A percentile compares a stretch with the other conserved stretches of the same genome.
Evolutionary conservation across 2,797 vertebrate species (phyloP).

Genomic region (Cetoscarus ocellatus): DNA sequence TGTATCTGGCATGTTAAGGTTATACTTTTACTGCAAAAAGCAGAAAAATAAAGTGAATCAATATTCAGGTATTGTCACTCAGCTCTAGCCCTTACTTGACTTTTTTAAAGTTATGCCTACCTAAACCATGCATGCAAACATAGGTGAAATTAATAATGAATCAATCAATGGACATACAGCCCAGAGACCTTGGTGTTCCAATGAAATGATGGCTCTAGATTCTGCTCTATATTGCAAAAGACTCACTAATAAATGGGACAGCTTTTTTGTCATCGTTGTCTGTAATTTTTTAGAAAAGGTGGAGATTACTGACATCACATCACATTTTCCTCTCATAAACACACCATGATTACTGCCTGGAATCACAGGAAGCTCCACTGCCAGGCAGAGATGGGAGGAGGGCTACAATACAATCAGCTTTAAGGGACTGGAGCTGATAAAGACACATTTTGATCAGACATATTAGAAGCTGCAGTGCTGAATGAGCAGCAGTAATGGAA

Average conservation of each 20-base stretch:
- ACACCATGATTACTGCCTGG: conserved; percentile 13
- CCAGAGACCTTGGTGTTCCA: background rate
- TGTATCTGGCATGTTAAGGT: no score
- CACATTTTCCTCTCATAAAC: conserved; percentile 16
- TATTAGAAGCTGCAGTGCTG: conserved; percentile 3
- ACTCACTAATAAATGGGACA: background rate
- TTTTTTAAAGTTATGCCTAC: background rate
- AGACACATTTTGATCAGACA: conserved; percentile 7
- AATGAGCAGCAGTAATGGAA: conserved; percentile 14
- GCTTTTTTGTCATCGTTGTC: background rate
- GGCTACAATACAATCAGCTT: background rate
- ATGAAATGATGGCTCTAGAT: conserved; percentile 7
- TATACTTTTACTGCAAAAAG: no score
- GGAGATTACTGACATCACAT: conserved; percentile 15
- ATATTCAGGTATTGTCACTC: no score
- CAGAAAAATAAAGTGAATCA: no score
- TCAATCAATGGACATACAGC: background rate
- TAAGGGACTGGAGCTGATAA: background rate
- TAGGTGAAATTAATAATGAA: background rate
- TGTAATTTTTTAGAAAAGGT: background rate
- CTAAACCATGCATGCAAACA: background rate
- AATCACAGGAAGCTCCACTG: conserved; percentile 5
- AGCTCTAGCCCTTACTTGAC: no score
- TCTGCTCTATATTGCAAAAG: background rate
- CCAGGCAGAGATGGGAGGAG: conserved; percentile 7